These are phyloP conservation scores for Hyperoodon ampullatus DNA, from an alignment of 2,113 vertebrate genomes.

Conservation along the genomic window DNA sequence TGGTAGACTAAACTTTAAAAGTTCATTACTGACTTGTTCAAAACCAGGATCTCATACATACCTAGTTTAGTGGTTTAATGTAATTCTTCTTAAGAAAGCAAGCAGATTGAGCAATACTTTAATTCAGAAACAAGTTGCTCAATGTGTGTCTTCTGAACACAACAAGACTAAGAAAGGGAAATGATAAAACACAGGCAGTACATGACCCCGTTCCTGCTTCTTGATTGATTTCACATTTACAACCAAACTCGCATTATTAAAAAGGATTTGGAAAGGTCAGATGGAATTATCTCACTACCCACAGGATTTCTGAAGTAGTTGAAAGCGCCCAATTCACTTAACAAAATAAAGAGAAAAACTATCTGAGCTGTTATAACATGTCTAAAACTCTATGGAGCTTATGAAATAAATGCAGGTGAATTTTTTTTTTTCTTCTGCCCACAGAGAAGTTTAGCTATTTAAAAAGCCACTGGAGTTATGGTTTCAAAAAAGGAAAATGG, in stretches of 20 bases:
- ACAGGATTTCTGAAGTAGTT: neutral
- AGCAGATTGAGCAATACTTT: conserved; percentile 56
- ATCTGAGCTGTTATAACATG: neutral
- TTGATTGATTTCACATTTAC: neutral
- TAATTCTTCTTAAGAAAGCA: conserved; percentile 58
- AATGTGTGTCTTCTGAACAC: conserved; percentile 25
- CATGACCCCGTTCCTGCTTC: neutral
- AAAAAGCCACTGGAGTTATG: neutral
- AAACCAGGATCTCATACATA: neutral
- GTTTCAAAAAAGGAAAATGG: neutral
- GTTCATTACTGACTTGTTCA: conserved; percentile 12
- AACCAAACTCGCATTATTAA: neutral
- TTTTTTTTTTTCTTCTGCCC: neutral
- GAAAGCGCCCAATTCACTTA: neutral
- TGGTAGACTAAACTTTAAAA: neutral
- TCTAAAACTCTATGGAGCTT: neutral
- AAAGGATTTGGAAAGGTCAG: neutral
- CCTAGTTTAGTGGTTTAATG: neutral
- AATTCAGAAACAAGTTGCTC: conserved; percentile 71
- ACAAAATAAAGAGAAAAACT: neutral
- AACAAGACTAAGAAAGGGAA: conserved; percentile 51
- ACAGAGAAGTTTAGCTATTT: neutral
- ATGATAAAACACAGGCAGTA: neutral
- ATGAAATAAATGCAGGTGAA: neutral
- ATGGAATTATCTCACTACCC: neutral